Base-by-base conservation (phyloP, 30 jellyfish, hydroid and myxozoan species). In the Rhopilema esculentum region DNA sequence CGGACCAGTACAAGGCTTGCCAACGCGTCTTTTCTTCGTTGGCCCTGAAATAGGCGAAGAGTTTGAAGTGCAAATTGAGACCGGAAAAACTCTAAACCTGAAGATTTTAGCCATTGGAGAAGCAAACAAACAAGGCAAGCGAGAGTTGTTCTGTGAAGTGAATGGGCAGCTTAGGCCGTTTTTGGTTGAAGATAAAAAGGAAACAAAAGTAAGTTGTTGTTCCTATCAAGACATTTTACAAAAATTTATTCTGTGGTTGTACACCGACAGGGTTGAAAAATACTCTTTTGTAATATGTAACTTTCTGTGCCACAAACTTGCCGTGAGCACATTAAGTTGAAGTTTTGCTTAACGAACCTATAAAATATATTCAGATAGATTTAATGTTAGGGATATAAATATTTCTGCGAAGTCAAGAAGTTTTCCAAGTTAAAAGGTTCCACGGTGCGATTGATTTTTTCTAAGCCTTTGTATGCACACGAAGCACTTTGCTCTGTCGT, bases 31-130 rank as follows among this genome's bases (percentile, higher is more conserved):
- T 27, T 96, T 96, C 91, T 92, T 96, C 80, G 98, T 84, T 69
- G 98, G 98, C 28, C 97, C 98, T 6, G 98, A 92, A 23, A 51
- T 92, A 19, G 99, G 99, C 8, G 99, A 96, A 62, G 98, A 91
- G 75, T 81, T 92, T 25, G 98, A 89, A 61, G 97, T 96, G 49
- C 96, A 89, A 73, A 78, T 92, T n/a, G 98, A 93, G 51, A 66
- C 86, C 23, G 98, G 98, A 24, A 92, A 96, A 70, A 94, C 97
- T 0, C 67, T 92, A 80, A 87, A 78, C 65, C 27, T 96, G 94
- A 96, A 96, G 84, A 83, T 96, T 25, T 30, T 96, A 80, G 99
- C 99, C 25, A 89, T 96, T n/a, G 97, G 98, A 8, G 99, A 96
- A 61, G 98, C 93, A 23, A 82, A 93, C 71, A 82, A 83, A 49